Percentiles rank a stretch among this genome's conserved stretches.
Evolutionary conservation across 1,140 invertebrate species (phyloP).

Genomic region (Oryzaephilus surinamensis): DNA sequence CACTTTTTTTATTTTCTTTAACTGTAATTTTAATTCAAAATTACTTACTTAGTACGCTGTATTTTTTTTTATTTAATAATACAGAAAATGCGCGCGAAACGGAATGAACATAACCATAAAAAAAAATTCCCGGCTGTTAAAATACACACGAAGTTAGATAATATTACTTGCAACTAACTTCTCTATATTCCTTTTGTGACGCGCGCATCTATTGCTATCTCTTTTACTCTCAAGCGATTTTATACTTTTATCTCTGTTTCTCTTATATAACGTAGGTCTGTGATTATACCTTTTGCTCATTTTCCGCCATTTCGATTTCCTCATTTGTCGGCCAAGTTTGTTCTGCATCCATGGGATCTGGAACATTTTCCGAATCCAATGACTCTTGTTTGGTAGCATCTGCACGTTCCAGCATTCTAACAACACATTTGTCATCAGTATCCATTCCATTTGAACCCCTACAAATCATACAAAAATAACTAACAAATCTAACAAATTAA

Average conservation of each 20-base stretch:
- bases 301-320: constrained; percentile 65
- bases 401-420: constrained; percentile 49
- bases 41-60: too few relatives aligned
- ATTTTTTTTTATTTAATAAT: too few relatives aligned
- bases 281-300: constrained; percentile 45
- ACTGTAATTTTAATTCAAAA: too few relatives aligned
- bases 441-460: constrained; percentile 11
- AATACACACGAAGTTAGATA: too few relatives aligned
- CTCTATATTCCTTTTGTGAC: too few relatives aligned
- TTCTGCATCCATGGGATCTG: constrained; percentile 88
- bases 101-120: too few relatives aligned
- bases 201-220: not conserved
- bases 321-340: constrained; percentile 94
- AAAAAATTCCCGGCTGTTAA: too few relatives aligned
- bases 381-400: constrained; percentile 64
- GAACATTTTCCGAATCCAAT: constrained; percentile 66
- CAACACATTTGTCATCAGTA: constrained; percentile 12
- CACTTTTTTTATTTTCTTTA: constrained; percentile 67
- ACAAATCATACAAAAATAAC: constrained; percentile 4
- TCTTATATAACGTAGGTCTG: too few relatives aligned
- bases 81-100: too few relatives aligned
- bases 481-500: not conserved
- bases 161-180: constrained; percentile 10
- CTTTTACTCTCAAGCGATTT: too few relatives aligned
- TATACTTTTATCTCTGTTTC: too few relatives aligned